Conservation (phyloP, 2,888 invertebrate genomes). For the Rhogogaster chlorosoma region DNA sequence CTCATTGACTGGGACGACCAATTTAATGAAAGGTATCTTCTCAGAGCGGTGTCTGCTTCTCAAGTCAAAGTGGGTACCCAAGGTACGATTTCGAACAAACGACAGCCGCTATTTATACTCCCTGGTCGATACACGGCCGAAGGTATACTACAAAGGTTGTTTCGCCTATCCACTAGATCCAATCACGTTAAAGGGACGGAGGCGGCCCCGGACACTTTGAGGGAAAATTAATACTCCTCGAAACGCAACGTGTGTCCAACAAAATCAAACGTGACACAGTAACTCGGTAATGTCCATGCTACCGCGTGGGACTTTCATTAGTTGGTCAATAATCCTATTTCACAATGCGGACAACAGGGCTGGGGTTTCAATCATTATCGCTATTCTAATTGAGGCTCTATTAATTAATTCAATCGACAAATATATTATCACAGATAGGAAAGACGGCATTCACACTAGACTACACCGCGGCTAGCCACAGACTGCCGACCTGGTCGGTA, state of each 20-base stretch:
- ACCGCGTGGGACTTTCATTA: not conserved
- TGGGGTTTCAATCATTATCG: not conserved
- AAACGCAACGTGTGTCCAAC: constrained; percentile 14
- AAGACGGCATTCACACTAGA: not conserved
- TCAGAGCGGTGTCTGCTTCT: constrained; percentile 13
- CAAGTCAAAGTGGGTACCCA: constrained; percentile 35
- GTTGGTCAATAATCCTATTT: not conserved
- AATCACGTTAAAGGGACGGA: constrained; percentile 40
- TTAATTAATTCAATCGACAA: constrained; percentile 34
- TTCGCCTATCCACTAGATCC: constrained; percentile 39
- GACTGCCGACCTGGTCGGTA: not conserved
- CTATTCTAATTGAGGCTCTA: not conserved
- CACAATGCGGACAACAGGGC: not conserved
- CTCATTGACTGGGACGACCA: not conserved
- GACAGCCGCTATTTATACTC: constrained; percentile 48
- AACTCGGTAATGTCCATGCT: not conserved
- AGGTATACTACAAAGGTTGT: constrained; percentile 45
- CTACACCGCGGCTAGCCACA: not conserved
- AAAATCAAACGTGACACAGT: constrained; percentile 25
- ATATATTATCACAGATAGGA: not conserved
- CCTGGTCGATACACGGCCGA: constrained; percentile 46
- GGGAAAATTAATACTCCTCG: constrained; percentile 31
- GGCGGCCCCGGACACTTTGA: constrained; percentile 23
- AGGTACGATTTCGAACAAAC: constrained; percentile 40
- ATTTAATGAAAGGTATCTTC: constrained; percentile 17